Evolutionary conservation across 2,797 vertebrate species (phyloP), one percentile per base, ranked within the genome.

Genomic region (Sandelia bainsii): DNA sequence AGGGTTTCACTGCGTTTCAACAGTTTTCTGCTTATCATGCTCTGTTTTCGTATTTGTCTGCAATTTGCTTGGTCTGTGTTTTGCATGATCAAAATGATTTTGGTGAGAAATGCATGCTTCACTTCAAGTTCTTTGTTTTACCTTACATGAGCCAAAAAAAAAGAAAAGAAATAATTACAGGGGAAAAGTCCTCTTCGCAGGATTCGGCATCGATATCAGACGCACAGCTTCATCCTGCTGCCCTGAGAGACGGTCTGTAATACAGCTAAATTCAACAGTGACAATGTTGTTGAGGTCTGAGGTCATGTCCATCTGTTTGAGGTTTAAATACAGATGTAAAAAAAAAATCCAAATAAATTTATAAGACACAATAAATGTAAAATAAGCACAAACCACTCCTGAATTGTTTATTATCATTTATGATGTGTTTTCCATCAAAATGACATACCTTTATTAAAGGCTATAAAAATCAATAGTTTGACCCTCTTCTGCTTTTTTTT

Each of bases 351-450:
- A n/a, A n/a, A n/a, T n/a, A n/a, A n/a, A n/a, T 4, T 32, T 0
- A 57, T 32, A 5, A n/a, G 11, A 58, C 1, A 22, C 0, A 25
- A 11, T 0, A 5, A 46, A 46, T 46, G n/a, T 3, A 73, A 46
- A 61, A 70, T 8, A 58, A 61, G 37, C 12, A 32, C 11, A 45
- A 79, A 27, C 9, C 7, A 23, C 17, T 69, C 1, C 32, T 65
- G 2, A 80, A 46, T 19, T 46, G 75, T 81, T 75, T 74, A 34
- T 49, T 16, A 0, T 39, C 37, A 11, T 72, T 62, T 34, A 46
- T 25, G 1, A 37, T 14, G 9, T 7, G 0, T 58, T 77, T 77
- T 59, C 8, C 48, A 48, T 76, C 20, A 27, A 53, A 49, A 52
- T 29, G 54, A 23, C 42, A 14, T 14, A 1, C 49, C 12, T 62